Evolutionary conservation across 1,140 invertebrate species (phyloP), one percentile per base, ranked within the genome.

Genomic region (Spodoptera frugiperda): DNA sequence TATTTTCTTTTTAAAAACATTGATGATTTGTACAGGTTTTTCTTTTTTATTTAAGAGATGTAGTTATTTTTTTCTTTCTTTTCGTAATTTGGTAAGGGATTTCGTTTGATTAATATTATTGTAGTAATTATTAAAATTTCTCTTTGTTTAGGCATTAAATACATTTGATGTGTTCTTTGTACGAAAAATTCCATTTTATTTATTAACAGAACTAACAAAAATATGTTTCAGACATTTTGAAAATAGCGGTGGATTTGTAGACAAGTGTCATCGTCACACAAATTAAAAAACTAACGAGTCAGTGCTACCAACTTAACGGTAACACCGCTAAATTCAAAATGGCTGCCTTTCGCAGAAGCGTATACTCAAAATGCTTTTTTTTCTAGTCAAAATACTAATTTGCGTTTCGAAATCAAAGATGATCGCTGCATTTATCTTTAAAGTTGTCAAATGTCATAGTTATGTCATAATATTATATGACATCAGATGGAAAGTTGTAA

Each of bases 371-470:
- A 75, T 63, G 72, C 72, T 75, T 65, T 59, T 14, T 70, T 63
- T 59, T 75, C 72, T 75, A 75, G 72, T 75, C 72, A 75, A 63
- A 57, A 63, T 75, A 75, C 59, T 75, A 75, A 75, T 75, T 63
- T 53, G 48, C 30, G 25, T 75, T 71, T 71, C 51, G 55, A 53
- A 75, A 75, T 63, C 72, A 75, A 75, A 75, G 72, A 75, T 57
- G 8, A 70, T 65, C 48, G 15, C 63, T 75, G 72, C 72, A 75
- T 75, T 75, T 75, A 75, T 65, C 44, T 17, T 48, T 14, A 48
- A 65, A 65, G 19, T 48, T 61, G 15, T 73, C 53, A 30, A 49
- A 57, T 39, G 44, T 49, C 53, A 17, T 17, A 17, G 2, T 21
- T 59, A n/a, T 59, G 15, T 39, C 39, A 21, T 9, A 19, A 59